These are phyloP conservation scores for Neelides folsomi DNA, from an alignment of 2,888 invertebrate species.

Conservation along the genomic window DNA sequence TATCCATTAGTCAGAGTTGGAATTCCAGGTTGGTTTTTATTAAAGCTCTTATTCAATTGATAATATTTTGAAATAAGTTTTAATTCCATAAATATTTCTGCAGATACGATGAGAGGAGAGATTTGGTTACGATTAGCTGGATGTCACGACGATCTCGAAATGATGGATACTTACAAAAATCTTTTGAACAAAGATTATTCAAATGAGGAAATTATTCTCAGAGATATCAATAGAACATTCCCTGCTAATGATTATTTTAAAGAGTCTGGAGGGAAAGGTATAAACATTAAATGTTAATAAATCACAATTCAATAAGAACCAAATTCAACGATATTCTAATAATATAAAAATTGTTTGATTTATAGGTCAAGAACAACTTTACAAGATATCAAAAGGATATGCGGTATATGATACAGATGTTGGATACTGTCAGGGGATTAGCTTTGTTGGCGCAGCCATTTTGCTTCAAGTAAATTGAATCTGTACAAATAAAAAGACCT, in stretches of 20 bases:
- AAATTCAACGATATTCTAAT: too few relatives aligned
- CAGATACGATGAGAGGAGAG: conserved; percentile 84
- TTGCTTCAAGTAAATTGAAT: conserved; percentile 72
- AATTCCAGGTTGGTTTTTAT: conserved; percentile 53
- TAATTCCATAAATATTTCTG: neutral
- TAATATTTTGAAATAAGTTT: too few relatives aligned
- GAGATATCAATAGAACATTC: conserved; percentile 96
- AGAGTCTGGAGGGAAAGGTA: conserved; percentile 62
- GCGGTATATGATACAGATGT: conserved; percentile 95
- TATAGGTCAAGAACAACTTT: conserved; percentile 81
- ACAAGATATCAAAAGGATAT: conserved; percentile 92
- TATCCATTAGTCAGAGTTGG: conserved; percentile 64
- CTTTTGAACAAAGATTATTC: conserved; percentile 91
- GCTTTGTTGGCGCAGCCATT: conserved; percentile 91
- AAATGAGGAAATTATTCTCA: conserved; percentile 84
- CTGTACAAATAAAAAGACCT: neutral
- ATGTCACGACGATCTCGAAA: conserved; percentile 64
- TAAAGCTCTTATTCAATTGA: too few relatives aligned
- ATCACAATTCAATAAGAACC: too few relatives aligned
- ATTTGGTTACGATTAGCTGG: conserved; percentile 94
- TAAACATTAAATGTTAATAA: too few relatives aligned
- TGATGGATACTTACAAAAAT: conserved; percentile 83
- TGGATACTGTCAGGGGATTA: conserved; percentile 96
- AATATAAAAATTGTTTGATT: conserved; percentile 35
- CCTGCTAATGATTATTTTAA: conserved; percentile 97